Evolutionary conservation across 2,888 invertebrate species (phyloP).

Genomic region (Ischnura elegans): DNA sequence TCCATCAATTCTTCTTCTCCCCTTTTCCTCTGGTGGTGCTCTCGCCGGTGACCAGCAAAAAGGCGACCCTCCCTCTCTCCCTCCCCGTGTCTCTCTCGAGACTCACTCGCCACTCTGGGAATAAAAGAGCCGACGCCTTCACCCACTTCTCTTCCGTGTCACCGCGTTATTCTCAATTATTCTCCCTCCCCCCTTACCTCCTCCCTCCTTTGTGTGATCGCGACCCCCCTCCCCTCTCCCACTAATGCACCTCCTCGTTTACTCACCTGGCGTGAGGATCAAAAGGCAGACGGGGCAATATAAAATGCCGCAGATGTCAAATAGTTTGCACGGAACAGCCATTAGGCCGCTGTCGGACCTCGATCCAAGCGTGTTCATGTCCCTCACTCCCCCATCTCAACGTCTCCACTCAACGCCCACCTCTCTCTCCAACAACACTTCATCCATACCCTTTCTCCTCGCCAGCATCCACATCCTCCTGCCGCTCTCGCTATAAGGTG

Average conservation of each 20-base stretch:
- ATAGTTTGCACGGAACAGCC: constrained; percentile 35
- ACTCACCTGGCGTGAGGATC: constrained; percentile 38
- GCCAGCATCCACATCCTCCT: neutral
- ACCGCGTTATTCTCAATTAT: neutral
- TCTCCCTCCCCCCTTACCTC: neutral
- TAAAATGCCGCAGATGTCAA: constrained; percentile 32
- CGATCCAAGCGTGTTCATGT: neutral
- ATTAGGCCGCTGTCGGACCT: constrained; percentile 13
- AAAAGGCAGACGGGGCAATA: neutral
- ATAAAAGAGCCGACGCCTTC: neutral
- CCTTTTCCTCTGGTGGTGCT: too few relatives aligned
- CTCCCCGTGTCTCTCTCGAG: neutral
- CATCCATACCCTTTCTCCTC: neutral
- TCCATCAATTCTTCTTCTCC: neutral
- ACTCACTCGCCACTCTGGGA: neutral
- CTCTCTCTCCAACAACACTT: neutral
- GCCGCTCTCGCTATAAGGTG: neutral
- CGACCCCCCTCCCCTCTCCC: neutral
- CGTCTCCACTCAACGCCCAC: neutral
- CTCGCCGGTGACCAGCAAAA: neutral
- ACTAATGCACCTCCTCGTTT: constrained; percentile 25
- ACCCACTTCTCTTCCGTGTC: neutral
- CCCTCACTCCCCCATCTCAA: neutral
- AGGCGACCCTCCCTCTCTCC: too few relatives aligned
- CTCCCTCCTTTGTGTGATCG: neutral